phyloP scores from a whole-genome alignment of 2,888 invertebrate genomes.

The Graphium colonna region DNA sequence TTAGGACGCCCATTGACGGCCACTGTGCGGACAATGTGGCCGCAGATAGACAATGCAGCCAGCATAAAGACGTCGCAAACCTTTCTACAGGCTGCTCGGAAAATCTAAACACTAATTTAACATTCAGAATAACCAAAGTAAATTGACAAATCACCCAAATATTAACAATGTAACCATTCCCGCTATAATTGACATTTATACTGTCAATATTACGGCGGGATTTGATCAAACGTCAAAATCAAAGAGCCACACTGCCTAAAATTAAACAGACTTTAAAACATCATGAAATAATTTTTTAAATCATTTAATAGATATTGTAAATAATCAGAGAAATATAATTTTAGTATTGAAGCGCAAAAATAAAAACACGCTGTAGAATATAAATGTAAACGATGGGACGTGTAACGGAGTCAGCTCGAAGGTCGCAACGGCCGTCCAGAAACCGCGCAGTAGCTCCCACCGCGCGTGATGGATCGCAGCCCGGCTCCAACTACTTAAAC shows the following conservation, averaged over 20 bases:
- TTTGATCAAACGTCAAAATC: no score
- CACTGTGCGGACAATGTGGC: slow-evolving; percentile 62
- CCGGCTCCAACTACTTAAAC: slow-evolving; percentile 46
- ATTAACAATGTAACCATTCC: no score
- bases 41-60: slow-evolving; percentile 32
- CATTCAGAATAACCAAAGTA: no score
- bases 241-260: no score
- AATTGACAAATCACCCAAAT: no score
- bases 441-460: slow-evolving; percentile 69
- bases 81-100: slow-evolving; percentile 26
- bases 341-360: no score
- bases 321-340: no score
- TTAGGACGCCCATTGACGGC: slow-evolving; percentile 51
- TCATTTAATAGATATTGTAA: no score
- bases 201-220: no score
- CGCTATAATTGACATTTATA: no score
- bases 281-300: no score
- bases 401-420: slow-evolving; percentile 36
- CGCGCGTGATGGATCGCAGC: slow-evolving; percentile 51
- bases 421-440: slow-evolving; percentile 26
- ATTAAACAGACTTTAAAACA: background rate
- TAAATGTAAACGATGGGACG: slow-evolving; percentile 23
- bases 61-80: slow-evolving; percentile 33
- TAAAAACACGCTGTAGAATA: slow-evolving; percentile 29
- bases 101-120: no score